phyloP scores from a whole-genome alignment of 2,113 vertebrate species.

The Cebus imitator region DNA sequence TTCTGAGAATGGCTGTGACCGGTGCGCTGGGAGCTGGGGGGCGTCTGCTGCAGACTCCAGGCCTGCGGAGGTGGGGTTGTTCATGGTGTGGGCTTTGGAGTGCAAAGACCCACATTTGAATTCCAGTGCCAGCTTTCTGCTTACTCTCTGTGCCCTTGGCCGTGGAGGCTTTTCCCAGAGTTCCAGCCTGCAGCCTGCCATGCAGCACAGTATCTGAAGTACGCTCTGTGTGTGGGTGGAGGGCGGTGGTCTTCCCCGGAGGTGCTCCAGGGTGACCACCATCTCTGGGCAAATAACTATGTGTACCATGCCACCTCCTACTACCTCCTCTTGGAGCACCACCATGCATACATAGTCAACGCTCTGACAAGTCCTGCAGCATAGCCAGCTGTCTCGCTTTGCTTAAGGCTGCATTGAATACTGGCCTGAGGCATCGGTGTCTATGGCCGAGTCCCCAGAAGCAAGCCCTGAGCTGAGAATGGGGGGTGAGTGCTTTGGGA shows the following conservation, averaged over 20 bases:
- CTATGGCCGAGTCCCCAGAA: neutral
- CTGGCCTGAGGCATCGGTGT: neutral
- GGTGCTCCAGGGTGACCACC: too few relatives aligned
- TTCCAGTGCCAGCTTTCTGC: too few relatives aligned
- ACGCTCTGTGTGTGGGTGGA: neutral
- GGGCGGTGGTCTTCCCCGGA: neutral
- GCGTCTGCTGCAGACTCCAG: neutral
- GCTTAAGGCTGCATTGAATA: too few relatives aligned
- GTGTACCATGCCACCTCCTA: neutral
- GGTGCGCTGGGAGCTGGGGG: fast-evolving
- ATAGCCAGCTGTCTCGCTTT: neutral
- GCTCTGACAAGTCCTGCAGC: neutral
- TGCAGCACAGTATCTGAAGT: neutral
- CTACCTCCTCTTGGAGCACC: neutral
- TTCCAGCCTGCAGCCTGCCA: neutral
- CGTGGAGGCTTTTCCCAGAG: neutral
- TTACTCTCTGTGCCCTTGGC: neutral
- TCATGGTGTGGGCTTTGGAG: neutral
- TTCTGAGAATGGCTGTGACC: too few relatives aligned
- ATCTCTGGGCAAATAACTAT: neutral
- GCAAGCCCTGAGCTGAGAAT: neutral
- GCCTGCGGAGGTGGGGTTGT: fast-evolving
- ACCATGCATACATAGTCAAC: fast-evolving
- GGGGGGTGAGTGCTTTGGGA: neutral
- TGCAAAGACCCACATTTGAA: neutral